A percentile compares a stretch with the other conserved stretches of the same genome.
These are phyloP conservation scores for Terrapene triunguis DNA, from an alignment of 2,113 vertebrate species.

Conservation along the genomic window DNA sequence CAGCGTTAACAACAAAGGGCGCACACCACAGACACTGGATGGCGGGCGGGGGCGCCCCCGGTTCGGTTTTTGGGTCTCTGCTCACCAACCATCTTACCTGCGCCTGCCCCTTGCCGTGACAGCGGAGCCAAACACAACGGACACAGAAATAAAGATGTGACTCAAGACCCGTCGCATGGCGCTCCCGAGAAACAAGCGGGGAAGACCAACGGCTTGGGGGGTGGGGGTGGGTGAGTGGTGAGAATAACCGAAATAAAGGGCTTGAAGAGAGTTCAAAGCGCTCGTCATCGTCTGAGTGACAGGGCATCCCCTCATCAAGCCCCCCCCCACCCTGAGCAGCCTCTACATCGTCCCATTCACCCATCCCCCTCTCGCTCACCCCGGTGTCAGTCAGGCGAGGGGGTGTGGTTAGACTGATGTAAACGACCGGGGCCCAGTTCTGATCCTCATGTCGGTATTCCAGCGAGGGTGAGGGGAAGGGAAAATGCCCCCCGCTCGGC, in stretches of 20 bases:
- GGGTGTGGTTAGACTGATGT: too few relatives aligned
- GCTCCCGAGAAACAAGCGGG: neutral
- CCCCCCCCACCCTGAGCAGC: neutral
- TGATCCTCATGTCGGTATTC: too few relatives aligned
- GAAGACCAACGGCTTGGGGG: neutral
- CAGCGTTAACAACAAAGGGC: neutral
- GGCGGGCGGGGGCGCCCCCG: neutral
- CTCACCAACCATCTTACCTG: slow-evolving; percentile 1
- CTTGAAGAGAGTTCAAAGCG: neutral
- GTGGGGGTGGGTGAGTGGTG: neutral
- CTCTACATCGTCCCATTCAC: too few relatives aligned
- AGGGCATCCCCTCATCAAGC: neutral
- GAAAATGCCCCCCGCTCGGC: too few relatives aligned
- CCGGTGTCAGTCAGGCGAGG: too few relatives aligned
- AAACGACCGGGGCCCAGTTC: too few relatives aligned
- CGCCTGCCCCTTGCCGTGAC: neutral
- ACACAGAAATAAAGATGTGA: neutral
- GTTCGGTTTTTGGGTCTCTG: neutral
- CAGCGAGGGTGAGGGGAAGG: too few relatives aligned
- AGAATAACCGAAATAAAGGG: neutral
- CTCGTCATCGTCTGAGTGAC: neutral
- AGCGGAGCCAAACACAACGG: neutral
- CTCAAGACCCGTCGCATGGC: neutral
- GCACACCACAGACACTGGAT: neutral
- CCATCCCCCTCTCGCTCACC: neutral